Evolutionary conservation across 2,888 invertebrate species (phyloP).

Genomic region (Seladonia tumulorum): DNA sequence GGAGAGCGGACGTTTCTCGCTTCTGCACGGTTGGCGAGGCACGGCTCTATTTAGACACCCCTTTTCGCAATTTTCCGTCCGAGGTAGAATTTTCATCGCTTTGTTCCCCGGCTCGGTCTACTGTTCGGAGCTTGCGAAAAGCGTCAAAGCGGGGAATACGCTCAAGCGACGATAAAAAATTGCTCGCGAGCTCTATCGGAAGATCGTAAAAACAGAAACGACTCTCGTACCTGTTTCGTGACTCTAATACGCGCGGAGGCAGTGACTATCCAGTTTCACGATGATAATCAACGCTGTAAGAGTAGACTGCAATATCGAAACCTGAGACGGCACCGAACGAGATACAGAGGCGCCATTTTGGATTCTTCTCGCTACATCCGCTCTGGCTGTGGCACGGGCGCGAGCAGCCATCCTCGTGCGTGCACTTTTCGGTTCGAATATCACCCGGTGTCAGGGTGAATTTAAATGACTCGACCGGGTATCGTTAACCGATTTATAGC

Average conservation of each 20-base stretch:
- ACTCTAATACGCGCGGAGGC: conserved; percentile 46
- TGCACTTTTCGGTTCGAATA: conserved; percentile 32
- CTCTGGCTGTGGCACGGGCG: conserved; percentile 22
- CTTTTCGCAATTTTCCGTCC: not conserved
- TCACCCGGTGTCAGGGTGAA: conserved; percentile 17
- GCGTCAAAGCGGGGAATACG: not conserved
- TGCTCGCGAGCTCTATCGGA: not conserved
- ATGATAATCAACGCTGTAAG: conserved; percentile 65
- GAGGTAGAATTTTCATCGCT: not conserved
- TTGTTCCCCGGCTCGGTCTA: not conserved
- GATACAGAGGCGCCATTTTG: conserved; percentile 56
- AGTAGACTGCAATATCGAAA: conserved; percentile 64
- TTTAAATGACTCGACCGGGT: conserved; percentile 34
- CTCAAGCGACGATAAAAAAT: not conserved
- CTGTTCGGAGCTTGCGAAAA: not conserved
- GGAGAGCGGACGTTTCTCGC: not conserved
- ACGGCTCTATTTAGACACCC: not conserved
- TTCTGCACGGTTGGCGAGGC: not conserved
- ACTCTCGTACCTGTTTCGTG: conserved; percentile 48
- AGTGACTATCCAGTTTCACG: conserved; percentile 60
- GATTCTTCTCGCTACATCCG: conserved; percentile 59
- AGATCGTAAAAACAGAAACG: conserved; percentile 29
- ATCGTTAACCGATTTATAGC: conserved; percentile 27
- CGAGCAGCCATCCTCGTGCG: conserved; percentile 18
- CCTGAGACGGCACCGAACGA: conserved; percentile 50